Evolutionary conservation across 2,113 vertebrate species (phyloP).

Genomic region (Nannospalax galili): DNA sequence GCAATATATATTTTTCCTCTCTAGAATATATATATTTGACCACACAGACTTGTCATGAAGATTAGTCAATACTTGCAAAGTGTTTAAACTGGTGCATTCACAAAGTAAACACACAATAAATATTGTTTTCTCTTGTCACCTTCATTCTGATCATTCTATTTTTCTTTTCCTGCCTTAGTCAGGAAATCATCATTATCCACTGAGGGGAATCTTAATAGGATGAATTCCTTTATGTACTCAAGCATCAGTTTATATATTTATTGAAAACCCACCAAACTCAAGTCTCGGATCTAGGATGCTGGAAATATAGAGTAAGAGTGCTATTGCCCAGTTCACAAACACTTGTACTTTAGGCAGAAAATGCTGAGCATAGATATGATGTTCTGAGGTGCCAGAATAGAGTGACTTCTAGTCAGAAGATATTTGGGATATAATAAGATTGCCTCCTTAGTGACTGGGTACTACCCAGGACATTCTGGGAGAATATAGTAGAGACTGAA

Average conservation of each 20-base stretch:
- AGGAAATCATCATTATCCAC: background rate
- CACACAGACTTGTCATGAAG: background rate
- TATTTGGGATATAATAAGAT: constrained; percentile 7
- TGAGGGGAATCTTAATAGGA: background rate
- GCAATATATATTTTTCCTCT: background rate
- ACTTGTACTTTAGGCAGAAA: background rate
- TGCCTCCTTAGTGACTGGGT: background rate
- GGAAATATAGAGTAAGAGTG: background rate
- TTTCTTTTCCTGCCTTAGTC: background rate
- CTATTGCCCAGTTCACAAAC: background rate
- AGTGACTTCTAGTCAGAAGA: background rate
- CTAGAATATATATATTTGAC: background rate
- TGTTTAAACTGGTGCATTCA: background rate
- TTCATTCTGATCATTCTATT: background rate
- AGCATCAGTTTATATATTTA: background rate
- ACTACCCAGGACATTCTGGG: background rate
- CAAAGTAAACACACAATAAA: background rate
- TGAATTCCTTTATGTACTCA: background rate
- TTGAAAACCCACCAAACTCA: background rate
- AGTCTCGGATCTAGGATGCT: background rate
- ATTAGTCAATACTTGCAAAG: background rate
- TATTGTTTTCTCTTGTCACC: background rate
- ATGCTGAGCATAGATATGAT: background rate
- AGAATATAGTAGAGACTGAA: background rate
- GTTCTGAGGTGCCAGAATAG: background rate